Base-by-base conservation (phyloP, 2,888 invertebrate genomes). In the Orthosia incerta region DNA sequence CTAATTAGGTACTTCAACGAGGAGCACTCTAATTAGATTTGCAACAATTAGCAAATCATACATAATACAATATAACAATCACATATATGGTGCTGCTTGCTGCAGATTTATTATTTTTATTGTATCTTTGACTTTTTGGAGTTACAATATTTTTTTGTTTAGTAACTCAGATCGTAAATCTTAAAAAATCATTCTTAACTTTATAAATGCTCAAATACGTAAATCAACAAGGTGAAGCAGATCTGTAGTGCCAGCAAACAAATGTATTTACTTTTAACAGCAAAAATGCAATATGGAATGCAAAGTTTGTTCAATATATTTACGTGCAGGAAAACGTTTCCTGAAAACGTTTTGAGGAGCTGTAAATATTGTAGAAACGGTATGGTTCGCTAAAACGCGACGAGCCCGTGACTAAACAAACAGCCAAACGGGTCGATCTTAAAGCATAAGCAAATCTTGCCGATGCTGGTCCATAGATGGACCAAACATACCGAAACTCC, bases 201-300 rank as follows among this genome's bases (percentile, higher is more conserved):
- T 74, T 55, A 75, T 2, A 39, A 75, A 39, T 55, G 0, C 31
- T 16, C 31, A n/a, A 15, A 72, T 16, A 26, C 23, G 15, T 60
- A 31, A 46, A 20, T 31, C 51, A 9, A 23, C 13, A 61, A 18
- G 55, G 48, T n/a, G 13, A 39, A 23, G 53, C 15, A 53, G 23
- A 39, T 39, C 39, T 39, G 39, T 39, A 64, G 64, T 56, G 55
- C n/a, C 26, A n/a, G 23, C 65, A 64, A 75, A 55, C 18, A 64
- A 65, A 75, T 39, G 46, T 64, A 48, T 73, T 64, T 75, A 56
- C 39, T 73, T 73, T 26, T 65, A 55, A 59, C 76, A 59, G 46
- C 51, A 59, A 51, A 59, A 51, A 48, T 76, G 51, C 59, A 74
- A 56, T 56, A 75, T 18, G 13, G 12, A 26, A 76, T 73, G 23